Evolutionary conservation across 2,888 invertebrate genomes (phyloP), one percentile per base, ranked within the genome.

Genomic region (Eupithecia abbreviata): DNA sequence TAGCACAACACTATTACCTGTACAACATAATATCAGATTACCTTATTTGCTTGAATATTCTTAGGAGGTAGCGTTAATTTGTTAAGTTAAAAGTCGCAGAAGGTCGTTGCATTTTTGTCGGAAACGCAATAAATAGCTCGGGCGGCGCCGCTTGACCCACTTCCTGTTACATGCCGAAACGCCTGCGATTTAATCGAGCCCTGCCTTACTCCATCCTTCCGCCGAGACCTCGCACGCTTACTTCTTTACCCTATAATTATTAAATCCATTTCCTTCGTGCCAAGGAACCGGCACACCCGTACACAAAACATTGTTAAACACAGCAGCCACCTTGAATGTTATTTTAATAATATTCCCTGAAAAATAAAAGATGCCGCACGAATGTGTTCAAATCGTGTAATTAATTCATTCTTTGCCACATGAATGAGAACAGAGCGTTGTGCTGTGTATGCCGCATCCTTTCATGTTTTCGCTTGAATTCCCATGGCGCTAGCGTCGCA

Each of bases 81-180:
- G 69, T 73, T 68, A 62, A 67, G 73, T 71, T 70, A 76, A 86
- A 87, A 87, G 85, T 86, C 81, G 79, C 84, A 86, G 86, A 89
- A 90, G 89, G 86, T 87, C 84, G 87, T 91, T 93, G 94, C 92
- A 93, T 90, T 93, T 93, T 91, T 85, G 87, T 89, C 87, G 90
- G 90, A 92, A 93, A 92, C 91, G 91, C 92, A 94, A 93, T 94
- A 94, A 93, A 94, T 93, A 93, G 91, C 90, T 87, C 89, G 90
- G 90, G 90, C 87, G 92, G 92, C 90, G 90, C 90, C 90, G 92
- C 92, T 93, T 94, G 94, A 94, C 94, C 94, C 92, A 94, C 93
- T 94, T 94, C 92, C 92, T 92, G 91, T 89, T 89, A 93, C 93
- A 93, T 90, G 92, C 93, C 94, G 91, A 94, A 94, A 93, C 93